phyloP scores from a whole-genome alignment of 1,140 invertebrate species.

The Portunus trituberculatus region DNA sequence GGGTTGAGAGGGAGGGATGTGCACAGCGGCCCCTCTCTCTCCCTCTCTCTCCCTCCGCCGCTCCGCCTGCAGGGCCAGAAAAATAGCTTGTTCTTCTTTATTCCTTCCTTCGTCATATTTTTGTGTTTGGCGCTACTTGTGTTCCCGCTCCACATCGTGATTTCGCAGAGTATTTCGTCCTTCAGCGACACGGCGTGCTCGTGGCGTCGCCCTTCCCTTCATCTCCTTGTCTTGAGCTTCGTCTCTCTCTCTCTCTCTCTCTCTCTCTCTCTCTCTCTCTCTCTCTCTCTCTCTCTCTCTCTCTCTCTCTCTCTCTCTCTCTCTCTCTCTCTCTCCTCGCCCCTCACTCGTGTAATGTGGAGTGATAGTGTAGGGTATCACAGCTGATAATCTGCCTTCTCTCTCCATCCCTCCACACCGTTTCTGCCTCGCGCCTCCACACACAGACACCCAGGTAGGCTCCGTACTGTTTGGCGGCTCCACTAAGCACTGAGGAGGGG shows the following conservation, averaged over 20 bases:
- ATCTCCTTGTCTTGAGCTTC: not conserved
- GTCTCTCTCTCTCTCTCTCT: constrained; percentile 42
- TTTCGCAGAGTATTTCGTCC: constrained; percentile 30
- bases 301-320: constrained; percentile 4
- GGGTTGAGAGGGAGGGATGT: not conserved
- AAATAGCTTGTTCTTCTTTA: constrained; percentile 24
- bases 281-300: constrained; percentile 37
- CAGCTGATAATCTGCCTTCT: constrained; percentile 56
- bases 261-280: constrained; percentile 52
- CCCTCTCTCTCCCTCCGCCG: not conserved
- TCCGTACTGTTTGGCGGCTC: not conserved
- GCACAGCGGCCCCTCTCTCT: not conserved
- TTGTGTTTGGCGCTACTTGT: constrained; percentile 12
- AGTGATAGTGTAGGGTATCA: constrained; percentile 39
- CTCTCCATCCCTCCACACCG: constrained; percentile 41
- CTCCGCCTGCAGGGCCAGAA: not conserved
- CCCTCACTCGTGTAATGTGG: constrained; percentile 50
- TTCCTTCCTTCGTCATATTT: constrained; percentile 13
- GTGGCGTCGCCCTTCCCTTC: not conserved
- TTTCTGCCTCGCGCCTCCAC: constrained; percentile 61
- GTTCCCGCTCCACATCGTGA: constrained; percentile 2
- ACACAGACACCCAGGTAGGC: constrained; percentile 61
- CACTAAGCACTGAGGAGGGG: not conserved
- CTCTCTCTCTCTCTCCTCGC: not conserved
- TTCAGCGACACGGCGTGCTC: not conserved